These are phyloP conservation scores for Epizoanthus fatuus DNA, from an alignment of 92 coral and sea anemone species.

Conservation along the genomic window DNA sequence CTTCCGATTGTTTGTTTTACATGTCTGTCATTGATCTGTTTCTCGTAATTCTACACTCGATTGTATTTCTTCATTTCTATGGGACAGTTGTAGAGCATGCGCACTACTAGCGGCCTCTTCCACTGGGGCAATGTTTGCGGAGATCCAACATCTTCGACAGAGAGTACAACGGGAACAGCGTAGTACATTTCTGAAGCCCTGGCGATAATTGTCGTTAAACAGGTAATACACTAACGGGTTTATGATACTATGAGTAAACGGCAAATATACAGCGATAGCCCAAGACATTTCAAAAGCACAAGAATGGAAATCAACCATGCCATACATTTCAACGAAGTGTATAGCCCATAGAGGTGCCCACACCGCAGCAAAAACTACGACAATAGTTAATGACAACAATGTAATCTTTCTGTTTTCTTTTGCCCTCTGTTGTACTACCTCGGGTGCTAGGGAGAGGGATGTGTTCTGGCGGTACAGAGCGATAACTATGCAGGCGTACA, in stretches of 20 bases:
- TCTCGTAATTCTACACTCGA: too few relatives aligned
- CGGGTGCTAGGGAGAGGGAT: not conserved
- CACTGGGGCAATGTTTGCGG: too few relatives aligned
- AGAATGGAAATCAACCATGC: not conserved
- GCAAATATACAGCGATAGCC: not conserved
- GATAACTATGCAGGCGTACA: not conserved
- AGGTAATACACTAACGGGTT: slow-evolving; percentile 13
- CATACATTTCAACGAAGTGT: not conserved
- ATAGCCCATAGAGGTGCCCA: slow-evolving; percentile 3
- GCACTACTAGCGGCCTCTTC: too few relatives aligned
- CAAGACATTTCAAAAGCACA: not conserved
- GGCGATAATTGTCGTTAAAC: slow-evolving; percentile 5
- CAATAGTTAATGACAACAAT: slow-evolving; percentile 7
- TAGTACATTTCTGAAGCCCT: not conserved
- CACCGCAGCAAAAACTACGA: not conserved
- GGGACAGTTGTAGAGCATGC: too few relatives aligned
- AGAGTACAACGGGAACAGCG: not conserved
- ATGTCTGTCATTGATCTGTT: too few relatives aligned
- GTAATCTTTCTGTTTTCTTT: slow-evolving; percentile 13
- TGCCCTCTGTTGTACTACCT: slow-evolving; percentile 10
- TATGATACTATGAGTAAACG: not conserved
- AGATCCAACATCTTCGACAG: not conserved
- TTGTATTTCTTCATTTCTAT: too few relatives aligned
- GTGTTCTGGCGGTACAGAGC: not conserved
- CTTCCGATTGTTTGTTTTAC: too few relatives aligned